A percentile compares a stretch with the other conserved stretches of the same genome.
Evolutionary conservation across 2,888 invertebrate species (phyloP).

Genomic region (Willowsia nigromaculata): DNA sequence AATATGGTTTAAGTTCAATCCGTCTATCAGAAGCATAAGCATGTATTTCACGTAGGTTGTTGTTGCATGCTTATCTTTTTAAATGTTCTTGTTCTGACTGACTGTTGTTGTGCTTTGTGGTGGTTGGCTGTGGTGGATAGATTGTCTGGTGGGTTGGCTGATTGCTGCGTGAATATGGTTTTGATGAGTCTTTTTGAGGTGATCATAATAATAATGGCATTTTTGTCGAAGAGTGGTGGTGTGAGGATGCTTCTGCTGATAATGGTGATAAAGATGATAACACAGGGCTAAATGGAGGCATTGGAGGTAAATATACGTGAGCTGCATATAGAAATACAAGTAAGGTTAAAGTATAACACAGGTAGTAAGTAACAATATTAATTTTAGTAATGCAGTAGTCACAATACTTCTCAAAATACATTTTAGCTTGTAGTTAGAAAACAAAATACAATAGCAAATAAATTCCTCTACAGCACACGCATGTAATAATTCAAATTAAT

Average conservation of each 20-base stretch:
- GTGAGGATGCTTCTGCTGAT: conserved; percentile 2
- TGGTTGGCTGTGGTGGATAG: not conserved
- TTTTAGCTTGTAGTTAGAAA: no score
- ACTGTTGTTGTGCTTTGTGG: not conserved
- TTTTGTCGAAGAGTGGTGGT: not conserved
- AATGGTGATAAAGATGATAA: not conserved
- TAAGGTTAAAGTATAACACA: not conserved
- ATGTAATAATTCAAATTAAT: not conserved
- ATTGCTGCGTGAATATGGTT: conserved; percentile 21
- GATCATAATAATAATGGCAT: conserved; percentile 3
- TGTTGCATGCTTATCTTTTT: not conserved
- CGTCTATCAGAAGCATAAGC: not conserved
- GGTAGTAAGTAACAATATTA: not conserved
- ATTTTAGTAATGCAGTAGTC: no score
- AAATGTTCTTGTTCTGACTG: not conserved
- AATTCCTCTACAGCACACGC: no score
- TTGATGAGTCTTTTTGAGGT: conserved; percentile 38
- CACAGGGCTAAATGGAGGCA: conserved; percentile 1
- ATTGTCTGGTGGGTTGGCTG: conserved; percentile 30
- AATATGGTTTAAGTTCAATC: conserved; percentile 23
- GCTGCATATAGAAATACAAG: not conserved
- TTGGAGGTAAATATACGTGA: not conserved
- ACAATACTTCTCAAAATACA: no score
- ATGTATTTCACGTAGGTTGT: not conserved
- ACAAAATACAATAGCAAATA: no score